A percentile compares a stretch with the other conserved stretches of the same genome.
Conservation (phyloP, 2,797 vertebrate species). For the Mus spretus region DNA sequence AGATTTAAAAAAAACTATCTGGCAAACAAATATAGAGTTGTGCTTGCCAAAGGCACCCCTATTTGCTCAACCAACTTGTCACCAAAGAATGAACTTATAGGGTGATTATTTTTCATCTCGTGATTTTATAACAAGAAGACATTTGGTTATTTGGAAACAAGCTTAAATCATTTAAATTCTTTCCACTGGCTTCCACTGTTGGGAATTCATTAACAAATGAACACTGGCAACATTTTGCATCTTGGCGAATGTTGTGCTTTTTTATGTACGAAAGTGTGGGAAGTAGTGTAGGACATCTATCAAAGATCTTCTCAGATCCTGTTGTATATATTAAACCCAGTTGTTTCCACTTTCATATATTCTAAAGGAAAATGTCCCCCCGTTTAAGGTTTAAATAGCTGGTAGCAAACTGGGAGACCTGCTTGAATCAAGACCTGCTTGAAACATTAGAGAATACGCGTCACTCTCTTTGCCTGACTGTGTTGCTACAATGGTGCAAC, state of each 20-base stretch:
- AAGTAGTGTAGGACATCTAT: constrained; percentile 67
- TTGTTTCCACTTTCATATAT: constrained; percentile 74
- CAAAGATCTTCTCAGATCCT: constrained; percentile 70
- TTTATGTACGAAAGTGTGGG: constrained; percentile 71
- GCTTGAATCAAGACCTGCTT: constrained; percentile 25
- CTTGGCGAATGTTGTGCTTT: constrained; percentile 70
- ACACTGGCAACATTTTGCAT: constrained; percentile 70
- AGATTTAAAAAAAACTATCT: neutral
- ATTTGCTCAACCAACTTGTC: constrained; percentile 31
- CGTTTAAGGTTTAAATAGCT: constrained; percentile 61
- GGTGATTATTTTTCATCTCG: constrained; percentile 19
- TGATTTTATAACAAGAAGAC: constrained; percentile 34
- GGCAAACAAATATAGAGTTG: neutral
- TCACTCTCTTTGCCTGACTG: constrained; percentile 39
- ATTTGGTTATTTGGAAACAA: constrained; percentile 69
- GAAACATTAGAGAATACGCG: constrained; percentile 59
- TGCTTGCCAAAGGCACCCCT: constrained; percentile 37
- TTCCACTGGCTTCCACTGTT: constrained; percentile 55
- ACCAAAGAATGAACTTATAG: constrained; percentile 16
- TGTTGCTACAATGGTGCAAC: constrained; percentile 33
- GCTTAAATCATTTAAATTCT: constrained; percentile 67
- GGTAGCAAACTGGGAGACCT: constrained; percentile 32
- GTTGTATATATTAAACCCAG: constrained; percentile 69
- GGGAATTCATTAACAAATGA: constrained; percentile 66
- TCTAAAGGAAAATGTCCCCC: constrained; percentile 67